Percentiles rank a stretch among this genome's conserved stretches.
Conservation (phyloP, 2,797 vertebrate species). For the Bovichtus diacanthus region DNA sequence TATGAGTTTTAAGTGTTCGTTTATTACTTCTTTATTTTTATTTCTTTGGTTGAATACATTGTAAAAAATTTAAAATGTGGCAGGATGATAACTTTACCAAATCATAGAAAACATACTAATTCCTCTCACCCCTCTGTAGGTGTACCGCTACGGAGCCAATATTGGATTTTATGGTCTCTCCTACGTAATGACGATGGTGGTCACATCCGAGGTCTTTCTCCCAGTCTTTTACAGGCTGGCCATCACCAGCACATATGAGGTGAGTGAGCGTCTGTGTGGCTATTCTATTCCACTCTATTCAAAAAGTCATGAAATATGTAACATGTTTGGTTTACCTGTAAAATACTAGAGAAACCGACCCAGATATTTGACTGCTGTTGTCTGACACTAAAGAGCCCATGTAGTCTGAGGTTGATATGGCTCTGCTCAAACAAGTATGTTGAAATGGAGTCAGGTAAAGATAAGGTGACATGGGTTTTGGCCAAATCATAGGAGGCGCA, state of each 20-base stretch:
- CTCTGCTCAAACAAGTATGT: neutral
- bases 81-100: too few relatives aligned
- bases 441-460: slow-evolving; percentile 2
- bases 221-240: slow-evolving; percentile 94
- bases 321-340: neutral
- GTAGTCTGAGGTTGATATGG: neutral
- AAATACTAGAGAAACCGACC: neutral
- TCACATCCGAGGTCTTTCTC: slow-evolving; percentile 93
- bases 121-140: slow-evolving; percentile 44
- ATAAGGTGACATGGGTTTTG: neutral
- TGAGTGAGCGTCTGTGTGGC: slow-evolving; percentile 60
- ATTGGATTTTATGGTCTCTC: slow-evolving; percentile 86
- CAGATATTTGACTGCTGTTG: neutral
- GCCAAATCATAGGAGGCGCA: too few relatives aligned
- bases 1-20: too few relatives aligned
- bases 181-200: slow-evolving; percentile 84
- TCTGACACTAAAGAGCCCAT: neutral
- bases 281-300: neutral
- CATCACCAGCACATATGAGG: slow-evolving; percentile 95
- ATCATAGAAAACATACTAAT: neutral
- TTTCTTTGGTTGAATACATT: too few relatives aligned
- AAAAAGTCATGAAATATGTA: neutral
- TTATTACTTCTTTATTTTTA: too few relatives aligned
- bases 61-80: too few relatives aligned
- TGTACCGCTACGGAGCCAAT: slow-evolving; percentile 89